Percentiles rank a stretch among this genome's conserved stretches.
These are phyloP conservation scores for Idaea biselata DNA, from an alignment of 2,888 invertebrate genomes.

Conservation along the genomic window DNA sequence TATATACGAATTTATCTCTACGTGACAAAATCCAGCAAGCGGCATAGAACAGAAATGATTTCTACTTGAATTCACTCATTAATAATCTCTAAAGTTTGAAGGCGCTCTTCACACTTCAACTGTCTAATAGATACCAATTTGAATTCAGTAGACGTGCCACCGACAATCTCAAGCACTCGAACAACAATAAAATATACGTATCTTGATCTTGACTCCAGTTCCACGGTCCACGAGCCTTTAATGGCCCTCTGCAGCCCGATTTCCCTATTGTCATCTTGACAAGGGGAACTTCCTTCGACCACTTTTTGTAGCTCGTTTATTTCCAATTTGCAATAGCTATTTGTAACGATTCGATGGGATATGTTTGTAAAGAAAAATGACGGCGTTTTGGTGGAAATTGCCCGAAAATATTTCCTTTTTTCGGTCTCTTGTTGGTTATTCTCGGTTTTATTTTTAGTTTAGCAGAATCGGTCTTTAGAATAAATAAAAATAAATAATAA, in stretches of 20 bases:
- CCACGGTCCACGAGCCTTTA: conserved; percentile 34
- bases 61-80: background rate
- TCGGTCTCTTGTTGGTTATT: background rate
- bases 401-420: conserved; percentile 20
- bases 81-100: conserved; percentile 4
- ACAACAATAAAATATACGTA: conserved; percentile 47
- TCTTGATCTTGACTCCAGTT: conserved; percentile 27
- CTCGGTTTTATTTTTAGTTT: background rate
- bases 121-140: conserved; percentile 13
- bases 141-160: conserved; percentile 16
- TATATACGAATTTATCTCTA: background rate
- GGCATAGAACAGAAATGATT: background rate
- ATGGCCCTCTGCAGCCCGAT: conserved; percentile 43
- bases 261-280: conserved; percentile 45
- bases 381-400: conserved; percentile 30
- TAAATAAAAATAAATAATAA: too few species aligned
- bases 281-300: conserved; percentile 41
- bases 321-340: conserved; percentile 58
- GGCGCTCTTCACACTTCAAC: conserved; percentile 12
- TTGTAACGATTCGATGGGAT: conserved; percentile 46
- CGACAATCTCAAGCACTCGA: conserved; percentile 26
- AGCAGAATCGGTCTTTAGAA: background rate
- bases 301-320: conserved; percentile 57
- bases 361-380: conserved; percentile 33
- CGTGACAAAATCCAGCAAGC: background rate